A percentile compares a stretch with the other conserved stretches of the same genome.
Evolutionary conservation across 2,888 invertebrate genomes (phyloP).

Genomic region (Agrochola lychnidis): DNA sequence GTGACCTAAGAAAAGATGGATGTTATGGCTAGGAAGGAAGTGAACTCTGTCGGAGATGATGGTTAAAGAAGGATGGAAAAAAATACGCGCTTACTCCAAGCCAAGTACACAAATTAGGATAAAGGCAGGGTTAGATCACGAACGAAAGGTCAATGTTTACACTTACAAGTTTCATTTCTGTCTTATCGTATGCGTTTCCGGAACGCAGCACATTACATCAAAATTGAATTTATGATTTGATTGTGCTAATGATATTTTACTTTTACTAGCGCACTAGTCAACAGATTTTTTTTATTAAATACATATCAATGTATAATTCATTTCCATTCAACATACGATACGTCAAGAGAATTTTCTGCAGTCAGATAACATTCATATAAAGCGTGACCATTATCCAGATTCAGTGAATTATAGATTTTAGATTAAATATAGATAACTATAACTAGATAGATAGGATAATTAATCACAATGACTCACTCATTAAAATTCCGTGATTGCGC

Average conservation of each 20-base stretch:
- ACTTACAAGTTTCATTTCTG: neutral
- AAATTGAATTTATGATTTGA: slow-evolving; percentile 27
- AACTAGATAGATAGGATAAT: slow-evolving; percentile 1
- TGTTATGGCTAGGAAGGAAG: neutral
- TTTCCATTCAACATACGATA: neutral
- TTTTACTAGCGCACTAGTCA: too few species aligned
- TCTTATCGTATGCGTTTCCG: neutral
- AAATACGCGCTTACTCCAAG: neutral
- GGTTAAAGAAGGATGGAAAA: neutral
- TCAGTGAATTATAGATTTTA: slow-evolving; percentile 13
- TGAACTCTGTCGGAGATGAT: neutral
- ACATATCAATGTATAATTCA: neutral
- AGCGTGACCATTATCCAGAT: neutral
- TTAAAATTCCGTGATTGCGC: slow-evolving; percentile 8
- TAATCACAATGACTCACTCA: slow-evolving; percentile 17
- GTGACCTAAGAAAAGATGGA: neutral
- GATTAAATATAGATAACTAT: slow-evolving; percentile 20
- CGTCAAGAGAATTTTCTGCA: neutral
- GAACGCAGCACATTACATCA: slow-evolving; percentile 11
- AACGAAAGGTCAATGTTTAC: neutral
- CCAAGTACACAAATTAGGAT: neutral
- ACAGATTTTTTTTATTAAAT: too few species aligned
- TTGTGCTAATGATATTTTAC: neutral
- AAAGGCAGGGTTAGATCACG: neutral
- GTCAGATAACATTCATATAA: neutral